Evolutionary conservation across 2,888 invertebrate genomes (phyloP).

Genomic region (Malthinus seriepunctatus): DNA sequence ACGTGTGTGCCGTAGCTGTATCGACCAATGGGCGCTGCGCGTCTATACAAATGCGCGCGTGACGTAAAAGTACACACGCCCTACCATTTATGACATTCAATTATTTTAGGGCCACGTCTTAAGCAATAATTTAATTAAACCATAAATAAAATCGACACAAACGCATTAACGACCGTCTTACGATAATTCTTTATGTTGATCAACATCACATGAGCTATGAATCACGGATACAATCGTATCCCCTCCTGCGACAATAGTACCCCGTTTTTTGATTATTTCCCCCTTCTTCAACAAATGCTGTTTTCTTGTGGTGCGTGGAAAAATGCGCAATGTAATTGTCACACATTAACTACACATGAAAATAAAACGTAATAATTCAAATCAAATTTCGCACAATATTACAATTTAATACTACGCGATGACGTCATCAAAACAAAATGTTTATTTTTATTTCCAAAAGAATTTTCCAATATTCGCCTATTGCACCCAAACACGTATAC

Average conservation of each 20-base stretch:
- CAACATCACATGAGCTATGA: slow-evolving; percentile 11
- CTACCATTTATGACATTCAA: slow-evolving; percentile 19
- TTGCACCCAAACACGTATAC: not conserved
- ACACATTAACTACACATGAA: slow-evolving; percentile 3
- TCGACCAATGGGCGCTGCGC: slow-evolving; percentile 56
- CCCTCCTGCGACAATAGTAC: slow-evolving; percentile 14
- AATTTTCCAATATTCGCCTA: not conserved
- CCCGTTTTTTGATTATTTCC: slow-evolving; percentile 12
- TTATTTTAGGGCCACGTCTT: slow-evolving; percentile 8
- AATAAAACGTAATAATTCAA: not conserved
- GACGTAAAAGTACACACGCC: slow-evolving; percentile 50
- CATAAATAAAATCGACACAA: not conserved
- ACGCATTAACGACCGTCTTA: not conserved
- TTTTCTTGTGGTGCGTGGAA: slow-evolving; percentile 32
- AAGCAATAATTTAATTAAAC: not conserved
- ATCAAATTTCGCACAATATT: not conserved
- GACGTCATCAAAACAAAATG: too few relatives aligned
- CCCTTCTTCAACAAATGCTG: slow-evolving; percentile 18
- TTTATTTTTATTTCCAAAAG: too few relatives aligned
- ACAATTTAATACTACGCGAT: too few relatives aligned
- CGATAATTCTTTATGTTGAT: slow-evolving; percentile 13
- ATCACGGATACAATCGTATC: slow-evolving; percentile 14
- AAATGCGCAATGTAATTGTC: slow-evolving; percentile 21
- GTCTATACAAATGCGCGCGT: slow-evolving; percentile 47
- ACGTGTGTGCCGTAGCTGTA: slow-evolving; percentile 47